phyloP scores from a whole-genome alignment of 2,797 vertebrate genomes.

The Agapornis canus region DNA sequence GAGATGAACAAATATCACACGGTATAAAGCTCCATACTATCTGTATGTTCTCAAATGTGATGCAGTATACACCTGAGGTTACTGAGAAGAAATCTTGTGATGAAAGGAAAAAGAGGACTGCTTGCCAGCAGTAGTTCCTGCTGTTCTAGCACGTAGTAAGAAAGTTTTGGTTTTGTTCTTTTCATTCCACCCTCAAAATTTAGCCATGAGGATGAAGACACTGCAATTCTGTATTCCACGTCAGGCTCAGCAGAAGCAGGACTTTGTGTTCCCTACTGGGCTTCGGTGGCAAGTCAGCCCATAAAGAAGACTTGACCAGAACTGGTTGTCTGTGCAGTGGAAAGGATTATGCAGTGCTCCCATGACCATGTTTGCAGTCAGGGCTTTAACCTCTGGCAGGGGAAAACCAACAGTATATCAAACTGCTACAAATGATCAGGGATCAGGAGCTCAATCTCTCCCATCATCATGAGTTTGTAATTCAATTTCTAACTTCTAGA shows the following conservation, averaged over 20 bases:
- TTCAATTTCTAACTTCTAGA: background rate
- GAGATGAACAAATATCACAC: background rate
- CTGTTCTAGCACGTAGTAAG: background rate
- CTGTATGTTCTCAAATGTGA: background rate
- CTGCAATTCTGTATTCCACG: rapidly evolving
- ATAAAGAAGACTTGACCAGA: background rate
- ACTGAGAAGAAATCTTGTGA: background rate
- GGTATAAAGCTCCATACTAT: rapidly evolving
- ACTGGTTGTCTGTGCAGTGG: background rate
- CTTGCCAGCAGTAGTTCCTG: background rate
- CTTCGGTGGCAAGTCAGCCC: background rate
- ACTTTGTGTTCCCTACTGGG: background rate
- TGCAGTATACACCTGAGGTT: background rate
- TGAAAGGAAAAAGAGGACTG: background rate
- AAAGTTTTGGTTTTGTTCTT: too few relatives aligned
- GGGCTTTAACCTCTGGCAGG: background rate
- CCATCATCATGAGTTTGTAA: background rate
- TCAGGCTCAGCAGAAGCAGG: background rate
- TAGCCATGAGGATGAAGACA: background rate
- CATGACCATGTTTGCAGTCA: background rate
- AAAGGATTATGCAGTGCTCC: background rate
- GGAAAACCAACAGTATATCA: background rate
- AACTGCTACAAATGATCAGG: background rate
- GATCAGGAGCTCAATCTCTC: background rate
- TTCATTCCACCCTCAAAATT: rapidly evolving